These are phyloP conservation scores for Spilogale gracilis DNA, from an alignment of 2,113 vertebrate species.

Conservation along the genomic window DNA sequence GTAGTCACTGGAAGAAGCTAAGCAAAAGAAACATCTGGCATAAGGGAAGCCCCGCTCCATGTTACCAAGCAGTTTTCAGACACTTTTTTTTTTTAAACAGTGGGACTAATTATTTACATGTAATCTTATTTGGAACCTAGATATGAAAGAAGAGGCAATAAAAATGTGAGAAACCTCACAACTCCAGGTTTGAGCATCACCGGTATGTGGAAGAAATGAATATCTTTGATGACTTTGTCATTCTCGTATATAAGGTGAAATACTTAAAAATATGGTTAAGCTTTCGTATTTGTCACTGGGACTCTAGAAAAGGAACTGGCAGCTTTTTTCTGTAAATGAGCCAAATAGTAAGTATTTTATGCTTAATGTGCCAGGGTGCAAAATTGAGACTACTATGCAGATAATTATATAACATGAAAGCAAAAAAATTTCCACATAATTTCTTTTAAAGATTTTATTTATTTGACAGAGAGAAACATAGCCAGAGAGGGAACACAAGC, in stretches of 20 bases:
- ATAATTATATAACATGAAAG: neutral
- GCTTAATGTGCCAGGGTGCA: neutral
- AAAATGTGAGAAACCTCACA: neutral
- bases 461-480: no score
- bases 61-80: neutral
- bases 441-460: no score
- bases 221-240: neutral
- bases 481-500: no score
- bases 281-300: constrained; percentile 17
- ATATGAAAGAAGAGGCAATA: neutral
- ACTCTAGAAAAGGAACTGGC: neutral
- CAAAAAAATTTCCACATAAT: neutral
- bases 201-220: neutral
- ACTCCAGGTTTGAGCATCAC: neutral
- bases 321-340: neutral
- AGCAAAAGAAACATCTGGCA: neutral
- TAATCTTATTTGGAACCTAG: constrained; percentile 4
- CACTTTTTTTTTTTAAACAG: neutral
- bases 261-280: neutral
- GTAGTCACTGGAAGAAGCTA: neutral
- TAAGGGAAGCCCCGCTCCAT: neutral
- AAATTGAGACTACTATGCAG: neutral
- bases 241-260: neutral
- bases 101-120: neutral
- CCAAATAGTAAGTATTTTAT: neutral